These are phyloP conservation scores for Octopus bimaculoides DNA, from an alignment of 1,140 invertebrate genomes.

Conservation along the genomic window DNA sequence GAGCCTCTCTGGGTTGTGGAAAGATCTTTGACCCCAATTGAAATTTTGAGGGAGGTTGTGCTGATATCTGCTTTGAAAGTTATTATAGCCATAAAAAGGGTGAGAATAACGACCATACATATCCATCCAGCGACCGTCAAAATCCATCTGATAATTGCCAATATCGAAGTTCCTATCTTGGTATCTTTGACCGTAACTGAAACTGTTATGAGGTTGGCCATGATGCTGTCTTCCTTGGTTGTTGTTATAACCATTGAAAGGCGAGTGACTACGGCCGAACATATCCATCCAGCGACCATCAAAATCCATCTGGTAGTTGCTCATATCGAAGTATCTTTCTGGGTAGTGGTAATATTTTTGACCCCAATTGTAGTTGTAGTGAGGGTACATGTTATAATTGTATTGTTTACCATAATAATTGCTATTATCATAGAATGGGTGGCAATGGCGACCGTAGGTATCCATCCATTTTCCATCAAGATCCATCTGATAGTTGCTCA, in stretches of 20 bases:
- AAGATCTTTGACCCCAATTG: not conserved
- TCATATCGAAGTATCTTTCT: conserved; percentile 7
- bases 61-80: not conserved
- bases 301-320: not conserved
- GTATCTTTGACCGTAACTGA: not conserved
- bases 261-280: not conserved
- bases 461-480: not conserved
- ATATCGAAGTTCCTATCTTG: not conserved
- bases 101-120: not conserved
- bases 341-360: not conserved
- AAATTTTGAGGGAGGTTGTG: not conserved
- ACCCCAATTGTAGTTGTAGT: not conserved
- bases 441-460: not conserved
- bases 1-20: not conserved
- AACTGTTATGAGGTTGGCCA: not conserved
- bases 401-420: not conserved
- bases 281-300: conserved; percentile 6
- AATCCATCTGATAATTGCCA: conserved; percentile 1
- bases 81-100: not conserved
- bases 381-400: not conserved
- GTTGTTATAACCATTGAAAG: not conserved
- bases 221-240: not conserved
- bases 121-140: not conserved
- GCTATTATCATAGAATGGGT: not conserved
- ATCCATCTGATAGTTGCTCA: not conserved